Percentiles rank a stretch among this genome's conserved stretches.
Conservation (phyloP, 2,888 invertebrate genomes). For the Gisinianus flammeolus region DNA sequence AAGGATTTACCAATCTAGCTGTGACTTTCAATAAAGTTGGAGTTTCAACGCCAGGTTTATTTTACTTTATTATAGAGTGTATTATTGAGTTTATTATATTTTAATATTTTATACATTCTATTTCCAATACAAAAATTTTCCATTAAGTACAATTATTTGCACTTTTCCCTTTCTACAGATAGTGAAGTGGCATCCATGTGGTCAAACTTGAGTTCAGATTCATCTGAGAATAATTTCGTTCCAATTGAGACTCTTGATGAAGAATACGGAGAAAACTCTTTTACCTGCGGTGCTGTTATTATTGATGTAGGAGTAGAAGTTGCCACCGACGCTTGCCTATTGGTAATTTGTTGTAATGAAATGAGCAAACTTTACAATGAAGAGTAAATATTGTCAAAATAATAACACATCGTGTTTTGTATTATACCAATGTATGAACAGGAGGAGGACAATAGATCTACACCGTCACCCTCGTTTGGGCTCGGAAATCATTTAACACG, state of each 20-base stretch:
- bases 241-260: constrained; percentile 48
- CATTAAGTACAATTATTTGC: too few species aligned
- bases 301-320: constrained; percentile 52
- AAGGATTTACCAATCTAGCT: constrained; percentile 50
- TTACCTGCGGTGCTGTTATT: constrained; percentile 9
- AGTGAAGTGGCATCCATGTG: constrained; percentile 58
- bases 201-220: constrained; percentile 55
- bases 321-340: constrained; percentile 27
- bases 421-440: too few species aligned
- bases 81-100: too few species aligned
- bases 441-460: constrained; percentile 39
- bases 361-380: background rate
- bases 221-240: constrained; percentile 56
- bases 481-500: constrained; percentile 11
- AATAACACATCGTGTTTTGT: background rate
- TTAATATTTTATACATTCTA: too few species aligned
- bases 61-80: too few species aligned
- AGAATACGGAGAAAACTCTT: constrained; percentile 23
- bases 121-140: too few species aligned
- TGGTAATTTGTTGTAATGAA: background rate
- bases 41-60: constrained; percentile 56
- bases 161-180: too few species aligned
- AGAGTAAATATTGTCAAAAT: background rate
- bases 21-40: constrained; percentile 57
- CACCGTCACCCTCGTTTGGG: constrained; percentile 43